Percentiles rank a stretch among this genome's conserved stretches.
These are phyloP conservation scores for Hippocampus kuda DNA, from an alignment of 2,797 vertebrate genomes.

Conservation along the genomic window DNA sequence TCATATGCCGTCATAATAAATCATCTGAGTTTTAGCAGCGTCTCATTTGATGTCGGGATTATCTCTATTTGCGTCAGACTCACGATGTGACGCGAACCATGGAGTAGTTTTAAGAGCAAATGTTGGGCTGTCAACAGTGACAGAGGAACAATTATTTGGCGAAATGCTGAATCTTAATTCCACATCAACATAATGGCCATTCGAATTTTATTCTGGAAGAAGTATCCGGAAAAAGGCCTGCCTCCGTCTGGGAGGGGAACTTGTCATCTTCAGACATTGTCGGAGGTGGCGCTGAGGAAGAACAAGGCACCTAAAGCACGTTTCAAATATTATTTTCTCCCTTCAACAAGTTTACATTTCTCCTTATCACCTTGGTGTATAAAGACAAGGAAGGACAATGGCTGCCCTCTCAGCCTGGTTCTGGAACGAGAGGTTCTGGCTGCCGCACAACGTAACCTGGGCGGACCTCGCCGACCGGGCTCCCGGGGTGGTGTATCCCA, in stretches of 20 bases:
- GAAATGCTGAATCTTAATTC: neutral
- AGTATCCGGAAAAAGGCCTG: neutral
- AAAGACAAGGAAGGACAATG: constrained; percentile 47
- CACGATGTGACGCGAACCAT: neutral
- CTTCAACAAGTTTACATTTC: neutral
- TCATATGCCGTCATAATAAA: constrained; percentile 5
- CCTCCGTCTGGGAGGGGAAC: neutral
- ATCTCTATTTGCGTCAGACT: neutral
- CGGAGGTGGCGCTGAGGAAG: neutral
- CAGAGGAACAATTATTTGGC: neutral
- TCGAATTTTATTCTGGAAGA: neutral
- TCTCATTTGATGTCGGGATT: neutral
- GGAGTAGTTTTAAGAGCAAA: neutral
- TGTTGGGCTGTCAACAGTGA: neutral
- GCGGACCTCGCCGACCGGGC: constrained; percentile 77
- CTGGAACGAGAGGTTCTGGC: constrained; percentile 94
- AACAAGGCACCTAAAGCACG: neutral
- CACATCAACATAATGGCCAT: neutral
- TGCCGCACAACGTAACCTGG: constrained; percentile 94
- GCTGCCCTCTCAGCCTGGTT: constrained; percentile 86
- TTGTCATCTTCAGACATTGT: neutral
- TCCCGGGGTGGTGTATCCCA: constrained; percentile 74
- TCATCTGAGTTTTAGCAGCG: too few species aligned
- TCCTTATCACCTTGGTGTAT: neutral
- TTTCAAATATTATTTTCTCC: neutral